Evolutionary conservation across 2,888 invertebrate genomes (phyloP).

Genomic region (Drosophila kambysellisi): DNA sequence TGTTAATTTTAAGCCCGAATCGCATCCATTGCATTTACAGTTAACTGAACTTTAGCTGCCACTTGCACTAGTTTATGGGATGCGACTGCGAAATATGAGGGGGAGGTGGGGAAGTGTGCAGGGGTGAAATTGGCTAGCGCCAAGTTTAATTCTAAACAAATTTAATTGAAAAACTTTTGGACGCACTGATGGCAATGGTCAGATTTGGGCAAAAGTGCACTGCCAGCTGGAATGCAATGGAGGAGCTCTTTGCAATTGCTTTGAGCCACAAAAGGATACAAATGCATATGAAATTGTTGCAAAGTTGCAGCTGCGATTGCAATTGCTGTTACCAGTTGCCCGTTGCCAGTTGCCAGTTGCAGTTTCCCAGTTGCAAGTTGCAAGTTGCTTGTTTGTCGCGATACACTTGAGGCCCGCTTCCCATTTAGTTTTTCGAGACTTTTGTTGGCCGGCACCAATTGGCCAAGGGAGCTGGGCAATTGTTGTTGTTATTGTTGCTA

Average conservation of each 20-base stretch:
- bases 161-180: slow-evolving; percentile 76
- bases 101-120: neutral
- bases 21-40: slow-evolving; percentile 44
- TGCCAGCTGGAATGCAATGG: slow-evolving; percentile 5
- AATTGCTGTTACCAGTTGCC: slow-evolving; percentile 32
- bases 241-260: slow-evolving; percentile 16
- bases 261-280: slow-evolving; percentile 60
- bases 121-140: slow-evolving; percentile 47
- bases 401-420: slow-evolving; percentile 71
- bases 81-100: neutral
- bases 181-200: slow-evolving; percentile 64
- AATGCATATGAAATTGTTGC: slow-evolving; percentile 75
- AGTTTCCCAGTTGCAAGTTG: slow-evolving; percentile 31
- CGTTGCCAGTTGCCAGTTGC: slow-evolving; percentile 42
- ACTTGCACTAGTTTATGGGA: neutral
- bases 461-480: slow-evolving; percentile 23
- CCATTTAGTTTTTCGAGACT: slow-evolving; percentile 59
- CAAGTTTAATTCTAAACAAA: slow-evolving; percentile 79
- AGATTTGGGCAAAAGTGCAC: slow-evolving; percentile 53
- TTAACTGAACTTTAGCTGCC: slow-evolving; percentile 48
- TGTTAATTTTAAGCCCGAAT: slow-evolving; percentile 15
- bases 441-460: slow-evolving; percentile 32
- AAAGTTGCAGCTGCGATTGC: slow-evolving; percentile 53
- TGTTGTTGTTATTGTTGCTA: slow-evolving; percentile 9
- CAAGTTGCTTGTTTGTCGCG: slow-evolving; percentile 64